Evolutionary conservation across 2,888 invertebrate species (phyloP), one percentile per base, ranked within the genome.

Genomic region (Hypomecis punctinalis): DNA sequence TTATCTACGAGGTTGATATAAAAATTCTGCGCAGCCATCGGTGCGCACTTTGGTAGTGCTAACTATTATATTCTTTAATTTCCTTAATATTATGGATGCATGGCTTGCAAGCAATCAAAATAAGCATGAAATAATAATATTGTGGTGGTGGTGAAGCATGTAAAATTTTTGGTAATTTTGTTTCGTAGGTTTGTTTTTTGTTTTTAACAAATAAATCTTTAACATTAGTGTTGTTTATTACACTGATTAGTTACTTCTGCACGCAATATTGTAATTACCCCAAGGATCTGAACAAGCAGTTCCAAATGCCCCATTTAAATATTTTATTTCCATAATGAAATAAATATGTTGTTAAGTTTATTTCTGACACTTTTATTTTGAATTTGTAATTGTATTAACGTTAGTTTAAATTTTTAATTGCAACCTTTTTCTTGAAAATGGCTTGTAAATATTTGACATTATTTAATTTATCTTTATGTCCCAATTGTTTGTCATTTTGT

Each of bases 221-320:
- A 56, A 51, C 62, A 56, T 51, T 56, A 55, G 61, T 46, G 45
- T 51, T 61, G 33, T 61, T 56, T 61, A 56, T 61, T 43, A 55
- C 53, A 49, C 54, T 51, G 49, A 62, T 46, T 57, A 45, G 35
- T 59, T 42, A 53, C 47, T 53, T 52, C 40, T 48, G 61, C 61
- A 61, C 61, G 61, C 61, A 55, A 61, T 49, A 48, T 33, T 49
- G 61, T 61, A 54, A 55, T 61, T 55, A 55, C 40, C 46, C 40
- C 43, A 36, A 11, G 13, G 13, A 54, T 54, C 37, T 42, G 6
- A 35, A 40, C 23, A 52, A 11, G 11, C n/a, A 33, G 36, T 48
- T 54, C 6, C 42, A 47, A 46, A 54, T 53, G 39, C 42, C 35
- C 40, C 7, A 52, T 53, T 54, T 11, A 48, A 23, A 43, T 40